Percentiles rank a stretch among this genome's conserved stretches.
Conservation (phyloP, 2,797 vertebrate species). For the Miopithecus talapoin region DNA sequence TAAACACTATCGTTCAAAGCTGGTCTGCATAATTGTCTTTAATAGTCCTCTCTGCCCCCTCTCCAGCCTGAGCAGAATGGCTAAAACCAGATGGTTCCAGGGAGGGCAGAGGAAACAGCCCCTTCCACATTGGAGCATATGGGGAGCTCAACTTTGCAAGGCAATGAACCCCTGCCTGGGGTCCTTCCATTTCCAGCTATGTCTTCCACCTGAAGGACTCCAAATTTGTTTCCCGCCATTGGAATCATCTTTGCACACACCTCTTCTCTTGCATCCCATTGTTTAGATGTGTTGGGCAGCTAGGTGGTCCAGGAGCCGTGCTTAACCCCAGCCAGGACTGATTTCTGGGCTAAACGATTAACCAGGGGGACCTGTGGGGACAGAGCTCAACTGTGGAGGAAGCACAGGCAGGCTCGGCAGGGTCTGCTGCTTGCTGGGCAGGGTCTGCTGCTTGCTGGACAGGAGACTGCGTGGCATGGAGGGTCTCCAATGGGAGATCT, state of each 20-base stretch:
- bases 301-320: background rate
- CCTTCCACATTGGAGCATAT: background rate
- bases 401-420: background rate
- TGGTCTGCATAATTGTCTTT: constrained; percentile 80
- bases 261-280: background rate
- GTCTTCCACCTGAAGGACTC: background rate
- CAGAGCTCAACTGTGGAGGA: constrained; percentile 38
- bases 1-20: constrained; percentile 78
- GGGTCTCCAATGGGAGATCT: constrained; percentile 36
- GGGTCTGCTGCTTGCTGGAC: background rate
- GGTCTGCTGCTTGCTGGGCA: background rate
- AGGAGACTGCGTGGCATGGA: constrained; percentile 9
- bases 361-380: background rate
- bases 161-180: background rate
- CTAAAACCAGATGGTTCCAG: constrained; percentile 52
- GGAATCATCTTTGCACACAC: background rate
- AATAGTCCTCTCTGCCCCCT: constrained; percentile 76
- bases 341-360: constrained; percentile 27
- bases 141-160: background rate
- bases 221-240: background rate
- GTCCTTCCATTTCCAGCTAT: background rate
- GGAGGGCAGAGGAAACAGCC: background rate
- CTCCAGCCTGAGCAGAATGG: constrained; percentile 57
- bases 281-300: background rate
- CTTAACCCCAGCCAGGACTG: background rate